Evolutionary conservation across 1,140 invertebrate species (phyloP).

Genomic region (Paracyclopina nana): DNA sequence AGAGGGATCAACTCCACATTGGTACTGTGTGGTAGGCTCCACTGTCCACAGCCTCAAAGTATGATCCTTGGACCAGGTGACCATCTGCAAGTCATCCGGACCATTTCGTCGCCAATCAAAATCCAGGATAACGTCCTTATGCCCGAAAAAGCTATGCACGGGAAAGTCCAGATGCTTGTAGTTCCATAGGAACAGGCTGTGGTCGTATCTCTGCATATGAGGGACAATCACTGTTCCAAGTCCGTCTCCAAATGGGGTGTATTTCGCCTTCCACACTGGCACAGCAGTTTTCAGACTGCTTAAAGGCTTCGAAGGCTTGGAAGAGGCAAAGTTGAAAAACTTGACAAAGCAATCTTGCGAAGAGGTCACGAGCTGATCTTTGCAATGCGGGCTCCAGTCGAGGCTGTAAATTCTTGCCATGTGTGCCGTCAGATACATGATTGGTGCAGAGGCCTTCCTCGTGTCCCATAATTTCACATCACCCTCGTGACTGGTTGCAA

Average conservation of each 20-base stretch:
- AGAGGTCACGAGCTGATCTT: background rate
- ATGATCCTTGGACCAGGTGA: background rate
- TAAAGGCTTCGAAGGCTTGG: background rate
- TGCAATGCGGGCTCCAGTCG: background rate
- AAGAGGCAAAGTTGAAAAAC: background rate
- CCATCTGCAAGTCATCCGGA: background rate
- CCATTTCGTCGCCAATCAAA: constrained; percentile 4
- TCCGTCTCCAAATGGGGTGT: constrained; percentile 4
- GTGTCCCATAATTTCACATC: constrained; percentile 5
- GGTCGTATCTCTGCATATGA: background rate
- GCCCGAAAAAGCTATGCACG: constrained; percentile 1
- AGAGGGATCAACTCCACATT: background rate
- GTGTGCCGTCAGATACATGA: constrained; percentile 1
- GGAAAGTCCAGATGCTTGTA: background rate
- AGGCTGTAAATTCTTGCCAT: background rate
- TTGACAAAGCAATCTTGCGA: background rate
- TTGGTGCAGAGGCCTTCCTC: background rate
- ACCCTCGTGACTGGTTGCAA: background rate
- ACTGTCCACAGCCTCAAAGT: background rate
- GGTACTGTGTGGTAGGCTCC: background rate
- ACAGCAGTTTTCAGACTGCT: constrained; percentile 5
- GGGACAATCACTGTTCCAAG: background rate
- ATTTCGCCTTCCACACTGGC: background rate
- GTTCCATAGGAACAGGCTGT: background rate
- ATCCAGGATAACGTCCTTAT: background rate